These are phyloP conservation scores for Nomada fabriciana DNA, from an alignment of 2,888 invertebrate species.

Conservation along the genomic window DNA sequence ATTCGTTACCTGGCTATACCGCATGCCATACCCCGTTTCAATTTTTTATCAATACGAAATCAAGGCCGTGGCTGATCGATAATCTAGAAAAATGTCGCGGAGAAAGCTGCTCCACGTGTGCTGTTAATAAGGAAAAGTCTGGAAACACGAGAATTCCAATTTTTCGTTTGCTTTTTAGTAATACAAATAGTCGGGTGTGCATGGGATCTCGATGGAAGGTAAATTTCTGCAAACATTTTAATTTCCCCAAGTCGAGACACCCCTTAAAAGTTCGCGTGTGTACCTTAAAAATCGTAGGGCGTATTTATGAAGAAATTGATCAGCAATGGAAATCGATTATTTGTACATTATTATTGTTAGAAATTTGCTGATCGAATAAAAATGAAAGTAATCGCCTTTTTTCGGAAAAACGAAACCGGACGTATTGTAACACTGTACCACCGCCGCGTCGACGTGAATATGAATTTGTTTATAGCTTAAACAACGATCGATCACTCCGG, in stretches of 20 bases:
- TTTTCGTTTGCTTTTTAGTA: too few relatives aligned
- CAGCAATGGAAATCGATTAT: too few relatives aligned
- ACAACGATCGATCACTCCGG: constrained; percentile 5
- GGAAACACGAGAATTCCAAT: neutral
- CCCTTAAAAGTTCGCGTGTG: too few relatives aligned
- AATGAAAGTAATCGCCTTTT: neutral
- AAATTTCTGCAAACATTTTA: too few relatives aligned
- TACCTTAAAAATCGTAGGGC: too few relatives aligned
- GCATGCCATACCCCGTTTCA: constrained; percentile 55
- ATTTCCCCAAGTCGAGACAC: too few relatives aligned
- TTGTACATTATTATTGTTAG: too few relatives aligned
- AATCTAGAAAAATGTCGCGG: constrained; percentile 58
- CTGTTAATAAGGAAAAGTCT: neutral
- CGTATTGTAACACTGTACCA: neutral
- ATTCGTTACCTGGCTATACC: constrained; percentile 55
- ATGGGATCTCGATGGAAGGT: too few relatives aligned
- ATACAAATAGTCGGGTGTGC: too few relatives aligned
- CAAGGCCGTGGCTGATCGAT: constrained; percentile 74
- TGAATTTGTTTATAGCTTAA: neutral
- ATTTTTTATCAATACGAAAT: constrained; percentile 75
- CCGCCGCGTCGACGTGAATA: neutral
- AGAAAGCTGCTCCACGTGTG: constrained; percentile 33
- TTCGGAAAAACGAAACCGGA: neutral
- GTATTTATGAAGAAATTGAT: too few relatives aligned
- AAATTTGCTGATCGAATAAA: too few relatives aligned